Base-by-base conservation (phyloP, 2,797 vertebrate genomes). In the Lacerta agilis region DNA sequence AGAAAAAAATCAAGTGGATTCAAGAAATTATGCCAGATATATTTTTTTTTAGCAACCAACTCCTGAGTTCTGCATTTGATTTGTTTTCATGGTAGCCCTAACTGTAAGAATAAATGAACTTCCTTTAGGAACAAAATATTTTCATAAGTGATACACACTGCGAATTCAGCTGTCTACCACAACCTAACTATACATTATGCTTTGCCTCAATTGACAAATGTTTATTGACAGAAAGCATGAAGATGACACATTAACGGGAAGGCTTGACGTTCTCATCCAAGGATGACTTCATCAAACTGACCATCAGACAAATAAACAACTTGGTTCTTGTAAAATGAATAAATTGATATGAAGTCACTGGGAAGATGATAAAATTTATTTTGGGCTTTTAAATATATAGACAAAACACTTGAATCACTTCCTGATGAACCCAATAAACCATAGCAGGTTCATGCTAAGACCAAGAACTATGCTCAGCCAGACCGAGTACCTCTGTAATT, bases 321-420 rank as follows among this genome's bases (percentile, higher is more conserved):
- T 33, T 89, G 90, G 82, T 83, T 17, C 80, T 87, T 93, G 89
- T 83, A 91, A 94, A 82, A 10, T 72, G 75, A 91, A 64, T 18
- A 84, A 82, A 90, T 89, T 81, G 83, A 90, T 91, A 89, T 79
- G 90, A 94, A 95, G 78, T 88, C 77, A 86, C 36, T 41, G 80
- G 49, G 87, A 78, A 90, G 83, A 86, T 80, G 80, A 3, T 8
- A 64, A 25, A 36, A 8, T 45, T 41, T 71, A 27, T 87, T 58
- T 85, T 87, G 41, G 79, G 82, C 88, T 69, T 78, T 36, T 84
- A 69, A 29, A 4, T 23, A n/a, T 18, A 43, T 67, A 82, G 61
- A 71, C 81, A 91, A 86, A 86, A 85, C 49, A 85, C 6, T 85
- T 69, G 79, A 86, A 72, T 55, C 64, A 87, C 1, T 86, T 93